phyloP scores from a whole-genome alignment of 2,888 invertebrate genomes.

The Melitaea athalia region DNA sequence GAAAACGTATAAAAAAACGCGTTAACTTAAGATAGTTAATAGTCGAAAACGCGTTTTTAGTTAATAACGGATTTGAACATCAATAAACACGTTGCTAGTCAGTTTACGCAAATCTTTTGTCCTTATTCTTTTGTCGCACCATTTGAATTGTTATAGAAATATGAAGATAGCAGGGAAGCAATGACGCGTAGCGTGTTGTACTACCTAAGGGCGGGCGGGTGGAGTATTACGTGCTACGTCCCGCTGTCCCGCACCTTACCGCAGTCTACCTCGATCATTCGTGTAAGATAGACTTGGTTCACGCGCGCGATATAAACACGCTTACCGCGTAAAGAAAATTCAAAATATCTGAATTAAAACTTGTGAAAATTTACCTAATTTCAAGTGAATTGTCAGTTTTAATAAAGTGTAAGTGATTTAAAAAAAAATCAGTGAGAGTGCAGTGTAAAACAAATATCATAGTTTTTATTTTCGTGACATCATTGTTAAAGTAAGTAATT shows the following conservation, averaged over 20 bases:
- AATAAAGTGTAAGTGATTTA: slow-evolving; percentile 35
- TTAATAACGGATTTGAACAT: no score
- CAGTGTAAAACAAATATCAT: slow-evolving; percentile 37
- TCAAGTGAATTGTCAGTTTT: slow-evolving; percentile 15
- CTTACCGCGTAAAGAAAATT: slow-evolving; percentile 37
- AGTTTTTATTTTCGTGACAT: slow-evolving; percentile 32
- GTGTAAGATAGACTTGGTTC: slow-evolving; percentile 39
- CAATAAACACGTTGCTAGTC: background rate
- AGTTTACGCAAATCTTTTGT: slow-evolving; percentile 13
- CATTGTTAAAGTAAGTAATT: slow-evolving; percentile 43
- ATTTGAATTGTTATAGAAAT: slow-evolving; percentile 33
- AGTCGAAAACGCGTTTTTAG: no score
- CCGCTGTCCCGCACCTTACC: slow-evolving; percentile 50
- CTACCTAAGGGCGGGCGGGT: slow-evolving; percentile 54
- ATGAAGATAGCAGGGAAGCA: slow-evolving; percentile 35
- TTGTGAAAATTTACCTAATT: slow-evolving; percentile 17
- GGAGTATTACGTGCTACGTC: slow-evolving; percentile 43
- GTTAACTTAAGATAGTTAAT: no score
- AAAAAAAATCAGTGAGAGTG: slow-evolving; percentile 35
- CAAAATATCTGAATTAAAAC: slow-evolving; percentile 47
- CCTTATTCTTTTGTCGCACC: slow-evolving; percentile 21
- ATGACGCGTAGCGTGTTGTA: slow-evolving; percentile 38
- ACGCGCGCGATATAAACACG: slow-evolving; percentile 33
- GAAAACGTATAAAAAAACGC: no score
- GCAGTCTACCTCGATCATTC: slow-evolving; percentile 54